Percentiles rank a stretch among this genome's conserved stretches.
phyloP scores from a whole-genome alignment of 2,113 vertebrate genomes.

The Accipiter cooperii region DNA sequence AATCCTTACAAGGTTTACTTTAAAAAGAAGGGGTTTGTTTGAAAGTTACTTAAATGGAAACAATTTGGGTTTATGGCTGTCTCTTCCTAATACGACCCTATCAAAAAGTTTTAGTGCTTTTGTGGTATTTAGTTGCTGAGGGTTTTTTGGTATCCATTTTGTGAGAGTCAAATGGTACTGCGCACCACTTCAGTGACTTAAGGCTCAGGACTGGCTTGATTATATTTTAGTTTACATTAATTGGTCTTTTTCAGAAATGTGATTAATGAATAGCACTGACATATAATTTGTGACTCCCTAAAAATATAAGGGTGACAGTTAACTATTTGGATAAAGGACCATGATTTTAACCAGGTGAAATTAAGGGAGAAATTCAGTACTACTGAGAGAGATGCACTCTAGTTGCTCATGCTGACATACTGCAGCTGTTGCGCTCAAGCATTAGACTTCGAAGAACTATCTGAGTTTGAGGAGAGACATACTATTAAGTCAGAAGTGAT shows the following conservation, averaged over 20 bases:
- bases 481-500: neutral
- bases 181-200: neutral
- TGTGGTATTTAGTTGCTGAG: neutral
- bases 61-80: neutral
- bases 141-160: neutral
- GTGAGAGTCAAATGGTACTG: neutral
- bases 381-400: neutral
- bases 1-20: neutral
- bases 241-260: neutral
- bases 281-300: neutral
- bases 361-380: neutral
- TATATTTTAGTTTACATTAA: neutral
- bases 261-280: neutral
- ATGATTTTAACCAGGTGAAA: neutral
- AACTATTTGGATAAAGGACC: neutral
- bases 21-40: neutral
- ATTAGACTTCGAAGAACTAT: neutral
- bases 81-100: neutral
- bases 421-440: neutral
- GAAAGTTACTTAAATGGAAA: neutral
- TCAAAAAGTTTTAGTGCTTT: neutral
- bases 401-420: neutral
- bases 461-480: neutral
- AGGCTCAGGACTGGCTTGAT: neutral
- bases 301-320: neutral